Evolutionary conservation across 2,113 vertebrate genomes (phyloP), one percentile per base, ranked within the genome.

Genomic region (Aplodontia rufa): DNA sequence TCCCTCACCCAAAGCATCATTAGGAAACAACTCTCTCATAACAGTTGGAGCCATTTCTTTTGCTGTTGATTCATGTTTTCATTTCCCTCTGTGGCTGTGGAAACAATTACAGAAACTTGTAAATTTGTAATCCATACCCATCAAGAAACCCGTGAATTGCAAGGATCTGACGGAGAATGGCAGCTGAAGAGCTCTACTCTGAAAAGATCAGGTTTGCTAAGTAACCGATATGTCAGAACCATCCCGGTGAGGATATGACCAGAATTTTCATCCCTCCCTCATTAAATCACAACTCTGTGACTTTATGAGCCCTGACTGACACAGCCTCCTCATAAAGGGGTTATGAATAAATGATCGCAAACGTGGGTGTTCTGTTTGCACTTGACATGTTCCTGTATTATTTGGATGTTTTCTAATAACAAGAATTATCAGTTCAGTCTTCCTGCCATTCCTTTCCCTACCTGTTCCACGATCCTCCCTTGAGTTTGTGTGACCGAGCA

Each of bases 181-280:
- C 94, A 96, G 95, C 60, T 53, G 95, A 97, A 97, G 42, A 83
- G 81, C 95, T 98, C 72, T 90, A 95, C 93, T 97, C 95, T 96
- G 96, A 74, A 97, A 98, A 98, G 94, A 97, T 97, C 92, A 94
- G 71, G 68, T 93, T 96, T 97, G 90, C 96, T 96, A 94, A 89
- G 97, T 91, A 96, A 97, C 84, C 51, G 93, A 94, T 96, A 96
- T 97, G 97, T 97, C 98, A 98, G 96, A 97, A 96, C 80, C 45
- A 8, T 95, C 79, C 53, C 80, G 93, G 93, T 32, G 93, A 92
- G 97, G 83, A 87, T 98, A 95, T 98, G 98, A 98, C 71, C 90
- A 83, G 98, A 98, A 98, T 98, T 98, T 98, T 98, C 90, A 98
- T 98, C 95, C 94, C 85, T 91, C 0, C 19, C 98, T 98, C 98